Evolutionary conservation across 1,140 invertebrate species (phyloP).

Genomic region (Antheraea mylitta): DNA sequence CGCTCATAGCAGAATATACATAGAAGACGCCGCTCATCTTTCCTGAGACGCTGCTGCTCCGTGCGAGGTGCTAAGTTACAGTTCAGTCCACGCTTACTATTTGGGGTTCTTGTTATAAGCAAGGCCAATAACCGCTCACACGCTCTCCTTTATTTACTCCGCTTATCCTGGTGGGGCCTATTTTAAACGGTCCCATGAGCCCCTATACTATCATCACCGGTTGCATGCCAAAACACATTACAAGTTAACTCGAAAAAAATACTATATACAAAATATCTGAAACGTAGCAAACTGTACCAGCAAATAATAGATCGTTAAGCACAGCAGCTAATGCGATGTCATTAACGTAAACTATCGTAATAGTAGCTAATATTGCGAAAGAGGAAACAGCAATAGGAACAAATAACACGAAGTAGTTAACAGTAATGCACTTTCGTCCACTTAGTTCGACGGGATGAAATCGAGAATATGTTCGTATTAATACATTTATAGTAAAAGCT

Average conservation of each 20-base stretch:
- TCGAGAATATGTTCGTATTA: neutral
- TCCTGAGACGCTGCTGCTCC: no score
- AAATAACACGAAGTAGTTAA: constrained; percentile 62
- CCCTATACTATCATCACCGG: neutral
- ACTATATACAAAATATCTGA: neutral
- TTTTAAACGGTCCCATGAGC: no score
- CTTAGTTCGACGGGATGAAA: neutral
- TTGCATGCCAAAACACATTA: neutral
- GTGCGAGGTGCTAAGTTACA: no score
- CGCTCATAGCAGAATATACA: no score
- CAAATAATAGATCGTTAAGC: constrained; percentile 7
- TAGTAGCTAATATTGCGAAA: constrained; percentile 30
- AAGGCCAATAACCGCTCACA: no score
- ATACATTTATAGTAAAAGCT: neutral
- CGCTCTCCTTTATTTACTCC: no score
- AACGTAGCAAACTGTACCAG: neutral
- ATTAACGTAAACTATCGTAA: constrained; percentile 26
- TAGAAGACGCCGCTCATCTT: no score
- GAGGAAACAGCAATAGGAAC: constrained; percentile 53
- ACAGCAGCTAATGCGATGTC: constrained; percentile 20
- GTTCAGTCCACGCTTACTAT: no score
- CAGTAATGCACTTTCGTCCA: constrained; percentile 42
- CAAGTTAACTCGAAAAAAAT: neutral
- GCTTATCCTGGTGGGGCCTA: no score
- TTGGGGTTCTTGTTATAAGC: no score